These are phyloP conservation scores for Dendrolimus pini DNA, from an alignment of 2,888 invertebrate species.

Conservation along the genomic window DNA sequence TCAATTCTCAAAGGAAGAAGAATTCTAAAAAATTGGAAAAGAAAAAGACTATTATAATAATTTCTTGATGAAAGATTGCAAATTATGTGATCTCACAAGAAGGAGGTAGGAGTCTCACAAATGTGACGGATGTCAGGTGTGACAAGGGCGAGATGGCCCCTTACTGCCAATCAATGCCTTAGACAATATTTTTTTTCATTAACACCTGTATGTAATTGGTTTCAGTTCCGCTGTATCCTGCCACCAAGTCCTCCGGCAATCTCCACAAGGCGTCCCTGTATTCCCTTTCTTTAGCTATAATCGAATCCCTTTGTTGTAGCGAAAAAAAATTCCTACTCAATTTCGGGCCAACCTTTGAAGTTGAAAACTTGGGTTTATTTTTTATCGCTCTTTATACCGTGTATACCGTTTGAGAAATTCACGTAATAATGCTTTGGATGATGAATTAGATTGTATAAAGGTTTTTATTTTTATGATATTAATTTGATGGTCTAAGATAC, in stretches of 20 bases:
- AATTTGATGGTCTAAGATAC: not conserved
- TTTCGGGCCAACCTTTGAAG: slow-evolving; percentile 33
- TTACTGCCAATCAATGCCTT: too few species aligned
- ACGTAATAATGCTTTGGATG: slow-evolving; percentile 19
- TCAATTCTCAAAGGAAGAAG: too few species aligned
- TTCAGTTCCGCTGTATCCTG: not conserved
- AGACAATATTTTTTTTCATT: too few species aligned
- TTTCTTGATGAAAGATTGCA: too few species aligned
- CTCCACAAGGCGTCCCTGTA: slow-evolving; percentile 12
- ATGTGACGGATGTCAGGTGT: too few species aligned
- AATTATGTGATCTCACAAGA: too few species aligned
- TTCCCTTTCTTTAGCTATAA: slow-evolving; percentile 29
- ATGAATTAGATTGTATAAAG: slow-evolving; percentile 11
- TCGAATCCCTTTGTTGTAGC: slow-evolving; percentile 39
- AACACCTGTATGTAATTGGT: too few species aligned
- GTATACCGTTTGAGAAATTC: slow-evolving; percentile 17
- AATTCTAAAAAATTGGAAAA: too few species aligned
- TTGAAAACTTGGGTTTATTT: slow-evolving; percentile 28
- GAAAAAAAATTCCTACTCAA: slow-evolving; percentile 29
- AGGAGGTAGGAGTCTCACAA: too few species aligned
- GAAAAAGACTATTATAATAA: too few species aligned
- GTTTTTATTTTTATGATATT: not conserved
- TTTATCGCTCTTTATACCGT: slow-evolving; percentile 9
- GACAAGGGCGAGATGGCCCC: too few species aligned
- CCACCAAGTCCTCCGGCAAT: not conserved